Conservation (phyloP, 2,888 invertebrate genomes). For the Alloplasta piceator region DNA sequence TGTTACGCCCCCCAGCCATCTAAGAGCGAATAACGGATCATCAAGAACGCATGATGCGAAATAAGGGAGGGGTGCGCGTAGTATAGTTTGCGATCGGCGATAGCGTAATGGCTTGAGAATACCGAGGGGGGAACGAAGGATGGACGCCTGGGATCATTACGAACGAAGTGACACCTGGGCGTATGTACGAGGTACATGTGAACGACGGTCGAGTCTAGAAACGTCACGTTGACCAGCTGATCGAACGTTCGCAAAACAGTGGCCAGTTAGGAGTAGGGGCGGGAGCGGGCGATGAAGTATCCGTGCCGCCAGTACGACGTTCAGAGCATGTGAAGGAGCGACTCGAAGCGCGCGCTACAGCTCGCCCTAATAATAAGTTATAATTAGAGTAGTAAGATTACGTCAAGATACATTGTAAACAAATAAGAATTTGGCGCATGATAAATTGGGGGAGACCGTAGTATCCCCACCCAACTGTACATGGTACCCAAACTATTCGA, state of each 20-base stretch:
- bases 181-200: constrained; percentile 25
- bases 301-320: neutral
- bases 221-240: constrained; percentile 13
- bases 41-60: too few species aligned
- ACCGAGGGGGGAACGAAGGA: constrained; percentile 21
- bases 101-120: too few species aligned
- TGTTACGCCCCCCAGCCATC: too few species aligned
- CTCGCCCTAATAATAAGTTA: neutral
- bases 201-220: constrained; percentile 5
- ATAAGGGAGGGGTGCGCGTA: too few species aligned
- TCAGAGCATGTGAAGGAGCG: neutral
- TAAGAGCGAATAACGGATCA: too few species aligned
- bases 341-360: neutral
- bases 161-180: constrained; percentile 10
- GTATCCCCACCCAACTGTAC: neutral
- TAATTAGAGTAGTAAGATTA: constrained; percentile 16
- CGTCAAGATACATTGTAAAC: constrained; percentile 2
- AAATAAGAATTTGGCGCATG: too few species aligned
- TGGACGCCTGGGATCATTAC: constrained; percentile 20
- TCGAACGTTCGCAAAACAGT: constrained; percentile 15
- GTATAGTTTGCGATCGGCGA: too few species aligned
- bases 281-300: neutral
- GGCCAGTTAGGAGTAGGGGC: neutral
- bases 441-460: neutral
- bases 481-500: neutral